phyloP scores from a whole-genome alignment of 2,797 vertebrate genomes.

The Harpagifer antarcticus region DNA sequence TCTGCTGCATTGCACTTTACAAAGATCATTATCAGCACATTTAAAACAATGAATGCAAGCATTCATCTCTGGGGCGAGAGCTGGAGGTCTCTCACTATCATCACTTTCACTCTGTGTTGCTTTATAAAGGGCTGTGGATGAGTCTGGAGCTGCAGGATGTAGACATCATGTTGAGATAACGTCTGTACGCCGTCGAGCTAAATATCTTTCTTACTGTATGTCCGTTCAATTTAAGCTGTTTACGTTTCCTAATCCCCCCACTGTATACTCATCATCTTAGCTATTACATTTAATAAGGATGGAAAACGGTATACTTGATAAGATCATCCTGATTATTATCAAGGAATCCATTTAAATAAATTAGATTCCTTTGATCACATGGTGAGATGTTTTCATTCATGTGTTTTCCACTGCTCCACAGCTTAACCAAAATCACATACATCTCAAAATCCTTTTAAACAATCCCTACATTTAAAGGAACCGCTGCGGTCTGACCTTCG shows the following conservation, averaged over 20 bases:
- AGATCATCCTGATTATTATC: neutral
- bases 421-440: no score
- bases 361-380: neutral
- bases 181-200: neutral
- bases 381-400: neutral
- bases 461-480: no score
- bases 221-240: conserved; percentile 5
- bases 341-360: neutral
- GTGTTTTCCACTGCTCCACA: no score
- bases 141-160: neutral
- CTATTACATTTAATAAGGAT: neutral
- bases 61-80: conserved; percentile 65
- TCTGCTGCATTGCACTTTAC: conserved; percentile 70
- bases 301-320: neutral
- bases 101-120: conserved; percentile 47
- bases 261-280: neutral
- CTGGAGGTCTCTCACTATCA: conserved; percentile 65
- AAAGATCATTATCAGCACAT: conserved; percentile 78
- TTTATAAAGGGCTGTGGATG: conserved; percentile 22
- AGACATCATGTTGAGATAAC: neutral
- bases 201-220: neutral
- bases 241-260: neutral
- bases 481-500: no score
- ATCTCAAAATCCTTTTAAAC: no score
- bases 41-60: conserved; percentile 75